Conservation (phyloP, 2,888 invertebrate species). For the Formica aserva region DNA sequence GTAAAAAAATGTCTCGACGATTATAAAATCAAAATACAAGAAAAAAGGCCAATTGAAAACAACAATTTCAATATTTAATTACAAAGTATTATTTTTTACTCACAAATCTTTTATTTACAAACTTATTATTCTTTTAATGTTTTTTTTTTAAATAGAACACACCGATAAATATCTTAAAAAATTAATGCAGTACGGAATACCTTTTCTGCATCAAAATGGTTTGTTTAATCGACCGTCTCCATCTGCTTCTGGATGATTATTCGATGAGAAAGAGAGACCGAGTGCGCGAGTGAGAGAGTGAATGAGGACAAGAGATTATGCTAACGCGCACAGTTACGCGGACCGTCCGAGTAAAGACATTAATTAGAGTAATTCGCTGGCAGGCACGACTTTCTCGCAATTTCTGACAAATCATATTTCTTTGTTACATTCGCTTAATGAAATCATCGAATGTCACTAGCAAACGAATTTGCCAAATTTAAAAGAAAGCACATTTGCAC, state of each 20-base stretch:
- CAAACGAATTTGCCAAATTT: neutral
- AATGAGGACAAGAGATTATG: neutral
- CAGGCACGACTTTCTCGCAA: slow-evolving; percentile 20
- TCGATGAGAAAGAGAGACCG: neutral
- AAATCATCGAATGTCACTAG: neutral
- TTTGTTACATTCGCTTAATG: slow-evolving; percentile 29
- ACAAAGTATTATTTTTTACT: neutral
- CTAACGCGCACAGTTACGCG: slow-evolving; percentile 42
- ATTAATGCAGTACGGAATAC: slow-evolving; percentile 31
- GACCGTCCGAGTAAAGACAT: slow-evolving; percentile 48
- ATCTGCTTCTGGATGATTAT: slow-evolving; percentile 20
- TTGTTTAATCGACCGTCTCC: slow-evolving; percentile 11
- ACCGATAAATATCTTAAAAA: neutral
- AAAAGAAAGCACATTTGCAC: neutral
- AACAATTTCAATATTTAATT: slow-evolving; percentile 10
- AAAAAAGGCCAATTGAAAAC: neutral
- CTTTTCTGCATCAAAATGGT: slow-evolving; percentile 16
- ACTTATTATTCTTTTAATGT: too few relatives aligned
- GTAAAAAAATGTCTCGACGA: neutral
- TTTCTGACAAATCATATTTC: slow-evolving; percentile 30
- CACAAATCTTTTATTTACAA: too few relatives aligned
- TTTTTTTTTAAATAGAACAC: slow-evolving; percentile 1
- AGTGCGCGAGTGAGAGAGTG: neutral
- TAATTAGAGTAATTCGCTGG: slow-evolving; percentile 39
- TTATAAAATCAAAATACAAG: neutral